These are phyloP conservation scores for Oeneis ivallda DNA, from an alignment of 2,888 invertebrate genomes.

Conservation along the genomic window DNA sequence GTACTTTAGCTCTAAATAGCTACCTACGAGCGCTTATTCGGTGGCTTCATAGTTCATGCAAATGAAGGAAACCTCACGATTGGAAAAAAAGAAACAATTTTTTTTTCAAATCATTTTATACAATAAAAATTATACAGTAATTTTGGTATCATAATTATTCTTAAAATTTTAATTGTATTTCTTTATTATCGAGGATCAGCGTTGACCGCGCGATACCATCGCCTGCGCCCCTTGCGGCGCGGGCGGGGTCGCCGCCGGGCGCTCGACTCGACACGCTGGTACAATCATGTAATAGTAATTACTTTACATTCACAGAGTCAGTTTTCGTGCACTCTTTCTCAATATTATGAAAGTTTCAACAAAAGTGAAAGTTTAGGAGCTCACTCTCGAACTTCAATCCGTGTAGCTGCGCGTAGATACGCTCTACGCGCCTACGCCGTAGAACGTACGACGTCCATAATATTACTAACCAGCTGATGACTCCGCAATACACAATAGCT, in stretches of 20 bases:
- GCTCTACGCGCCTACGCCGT: not conserved
- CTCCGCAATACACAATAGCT: no score
- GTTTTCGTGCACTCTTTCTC: not conserved
- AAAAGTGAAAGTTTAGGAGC: not conserved
- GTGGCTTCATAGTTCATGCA: not conserved
- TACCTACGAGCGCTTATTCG: not conserved
- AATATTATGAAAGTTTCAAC: not conserved
- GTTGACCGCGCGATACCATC: not conserved
- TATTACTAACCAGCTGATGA: no score
- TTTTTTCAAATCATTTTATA: no score
- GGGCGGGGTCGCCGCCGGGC: not conserved
- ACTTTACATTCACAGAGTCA: no score
- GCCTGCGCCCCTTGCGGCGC: not conserved
- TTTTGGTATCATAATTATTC: not conserved
- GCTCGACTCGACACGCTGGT: no score
- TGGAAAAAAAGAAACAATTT: not conserved
- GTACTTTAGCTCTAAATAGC: not conserved
- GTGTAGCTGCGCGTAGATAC: not conserved
- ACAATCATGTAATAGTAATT: no score
- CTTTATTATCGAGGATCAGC: not conserved
- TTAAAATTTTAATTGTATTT: not conserved
- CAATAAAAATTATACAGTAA: no score
- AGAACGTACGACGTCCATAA: not conserved
- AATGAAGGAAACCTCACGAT: not conserved
- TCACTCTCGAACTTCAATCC: no score